These are phyloP conservation scores for Drosophila aldrichi DNA, from an alignment of 2,888 invertebrate species.

Conservation along the genomic window DNA sequence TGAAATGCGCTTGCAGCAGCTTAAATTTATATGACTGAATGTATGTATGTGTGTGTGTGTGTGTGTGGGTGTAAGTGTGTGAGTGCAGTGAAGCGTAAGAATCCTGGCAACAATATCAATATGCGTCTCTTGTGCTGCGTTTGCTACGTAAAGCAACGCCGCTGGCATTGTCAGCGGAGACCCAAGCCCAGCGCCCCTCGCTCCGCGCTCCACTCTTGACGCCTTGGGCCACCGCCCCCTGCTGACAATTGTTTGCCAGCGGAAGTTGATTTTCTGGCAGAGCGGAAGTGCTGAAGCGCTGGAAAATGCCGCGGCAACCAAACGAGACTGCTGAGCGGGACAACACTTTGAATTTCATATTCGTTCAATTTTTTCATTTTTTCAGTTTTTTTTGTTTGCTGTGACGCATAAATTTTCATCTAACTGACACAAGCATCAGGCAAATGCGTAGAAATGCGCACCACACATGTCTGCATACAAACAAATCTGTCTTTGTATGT, in stretches of 20 bases:
- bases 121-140: constrained; percentile 64
- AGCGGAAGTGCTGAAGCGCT: constrained; percentile 70
- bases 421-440: constrained; percentile 51
- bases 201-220: not conserved
- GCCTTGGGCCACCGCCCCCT: constrained; percentile 9
- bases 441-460: constrained; percentile 25
- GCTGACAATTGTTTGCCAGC: constrained; percentile 73
- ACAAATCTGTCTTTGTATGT: not conserved
- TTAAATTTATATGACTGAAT: constrained; percentile 34
- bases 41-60: constrained; percentile 9
- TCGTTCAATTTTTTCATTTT: constrained; percentile 29
- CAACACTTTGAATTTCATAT: constrained; percentile 61
- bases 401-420: constrained; percentile 70
- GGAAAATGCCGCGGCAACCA: constrained; percentile 25
- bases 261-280: constrained; percentile 75
- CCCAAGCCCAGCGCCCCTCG: not conserved
- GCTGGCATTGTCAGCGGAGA: constrained; percentile 14
- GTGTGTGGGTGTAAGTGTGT: constrained; percentile 14
- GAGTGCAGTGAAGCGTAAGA: constrained; percentile 63
- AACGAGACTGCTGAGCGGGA: constrained; percentile 18
- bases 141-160: constrained; percentile 39
- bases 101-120: constrained; percentile 76
- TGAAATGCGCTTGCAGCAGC: constrained; percentile 72
- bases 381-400: constrained; percentile 15
- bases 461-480: not conserved